These are phyloP conservation scores for Tachystola acroxantha DNA, from an alignment of 2,888 invertebrate genomes.

Conservation along the genomic window DNA sequence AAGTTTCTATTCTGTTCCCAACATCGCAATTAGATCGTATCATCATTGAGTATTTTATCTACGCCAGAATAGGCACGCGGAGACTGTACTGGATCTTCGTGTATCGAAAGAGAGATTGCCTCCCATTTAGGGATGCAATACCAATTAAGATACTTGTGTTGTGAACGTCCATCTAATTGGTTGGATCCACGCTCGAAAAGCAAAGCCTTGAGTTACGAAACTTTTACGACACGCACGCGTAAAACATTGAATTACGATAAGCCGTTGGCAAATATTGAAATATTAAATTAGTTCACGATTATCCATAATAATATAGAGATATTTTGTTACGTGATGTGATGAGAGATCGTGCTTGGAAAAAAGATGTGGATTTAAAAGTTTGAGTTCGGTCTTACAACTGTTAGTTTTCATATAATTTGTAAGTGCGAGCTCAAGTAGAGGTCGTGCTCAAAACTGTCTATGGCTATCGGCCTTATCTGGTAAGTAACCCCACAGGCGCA, in stretches of 20 bases:
- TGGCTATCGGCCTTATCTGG: too few species aligned
- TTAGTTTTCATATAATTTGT: too few species aligned
- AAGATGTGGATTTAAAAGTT: too few species aligned
- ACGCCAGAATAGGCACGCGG: too few species aligned
- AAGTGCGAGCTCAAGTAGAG: too few species aligned
- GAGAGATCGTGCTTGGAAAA: too few species aligned
- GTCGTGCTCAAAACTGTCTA: too few species aligned
- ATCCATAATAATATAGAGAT: slow-evolving; percentile 5
- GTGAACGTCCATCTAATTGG: slow-evolving; percentile 11
- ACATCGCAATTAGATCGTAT: too few species aligned
- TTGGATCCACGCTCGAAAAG: slow-evolving; percentile 6
- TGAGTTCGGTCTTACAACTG: too few species aligned
- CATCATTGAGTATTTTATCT: too few species aligned
- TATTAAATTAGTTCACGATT: slow-evolving; percentile 15
- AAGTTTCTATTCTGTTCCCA: too few species aligned
- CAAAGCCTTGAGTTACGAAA: slow-evolving; percentile 14
- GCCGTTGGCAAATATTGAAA: slow-evolving; percentile 20
- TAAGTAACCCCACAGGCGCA: too few species aligned
- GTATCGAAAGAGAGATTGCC: slow-evolving; percentile 3
- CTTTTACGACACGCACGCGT: slow-evolving; percentile 34
- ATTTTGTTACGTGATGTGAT: neutral
- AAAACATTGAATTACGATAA: slow-evolving; percentile 36
- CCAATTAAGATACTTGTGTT: slow-evolving; percentile 5
- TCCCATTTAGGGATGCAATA: slow-evolving; percentile 11
- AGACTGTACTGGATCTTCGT: neutral